Conservation (phyloP, 2,797 vertebrate species). For the Pantherophis alleghaniensis region DNA sequence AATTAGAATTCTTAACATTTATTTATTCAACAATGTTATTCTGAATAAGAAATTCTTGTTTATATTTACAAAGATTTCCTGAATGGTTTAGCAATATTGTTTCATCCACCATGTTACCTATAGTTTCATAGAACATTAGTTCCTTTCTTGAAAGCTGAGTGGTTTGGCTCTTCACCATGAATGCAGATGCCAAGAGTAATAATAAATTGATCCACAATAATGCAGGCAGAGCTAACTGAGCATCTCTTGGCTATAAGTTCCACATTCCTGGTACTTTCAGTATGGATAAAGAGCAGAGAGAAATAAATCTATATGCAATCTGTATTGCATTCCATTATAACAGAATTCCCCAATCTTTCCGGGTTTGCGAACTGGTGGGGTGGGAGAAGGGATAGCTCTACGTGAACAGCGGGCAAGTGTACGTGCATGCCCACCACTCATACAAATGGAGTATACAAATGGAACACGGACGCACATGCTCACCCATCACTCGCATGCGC, state of each 20-base stretch:
- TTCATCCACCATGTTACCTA: not conserved
- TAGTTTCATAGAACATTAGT: not conserved
- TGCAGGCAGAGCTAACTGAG: not conserved
- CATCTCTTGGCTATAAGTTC: not conserved
- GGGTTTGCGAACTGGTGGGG: not conserved
- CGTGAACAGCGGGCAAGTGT: not conserved
- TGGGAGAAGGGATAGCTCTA: not conserved
- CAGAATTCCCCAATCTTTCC: not conserved
- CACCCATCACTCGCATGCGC: fast-evolving
- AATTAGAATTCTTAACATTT: not conserved
- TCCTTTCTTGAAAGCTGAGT: not conserved
- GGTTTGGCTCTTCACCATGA: not conserved
- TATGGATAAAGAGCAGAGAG: not conserved
- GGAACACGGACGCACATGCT: not conserved
- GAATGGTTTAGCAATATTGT: not conserved
- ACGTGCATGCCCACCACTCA: fast-evolving
- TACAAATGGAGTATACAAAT: not conserved
- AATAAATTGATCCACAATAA: not conserved
- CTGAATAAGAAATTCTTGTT: not conserved
- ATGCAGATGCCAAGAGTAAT: not conserved
- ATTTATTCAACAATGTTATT: not conserved
- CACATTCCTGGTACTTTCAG: not conserved
- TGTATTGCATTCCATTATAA: not conserved
- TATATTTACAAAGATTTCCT: not conserved
- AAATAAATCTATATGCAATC: not conserved